A percentile compares a stretch with the other conserved stretches of the same genome.
Conservation (phyloP, 1,140 invertebrate species). For the Popillia japonica region DNA sequence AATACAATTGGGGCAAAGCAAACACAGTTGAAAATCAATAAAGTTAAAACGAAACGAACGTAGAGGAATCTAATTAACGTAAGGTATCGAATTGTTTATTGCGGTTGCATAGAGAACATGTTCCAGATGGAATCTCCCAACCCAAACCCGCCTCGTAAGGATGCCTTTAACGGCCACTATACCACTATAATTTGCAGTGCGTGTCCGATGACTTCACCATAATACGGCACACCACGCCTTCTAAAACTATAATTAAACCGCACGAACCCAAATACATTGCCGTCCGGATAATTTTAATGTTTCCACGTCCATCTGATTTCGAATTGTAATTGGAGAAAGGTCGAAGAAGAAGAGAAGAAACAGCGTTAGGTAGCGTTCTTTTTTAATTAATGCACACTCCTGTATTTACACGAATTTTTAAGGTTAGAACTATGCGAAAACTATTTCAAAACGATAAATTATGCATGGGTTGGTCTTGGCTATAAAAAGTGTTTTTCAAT, state of each 20-base stretch:
- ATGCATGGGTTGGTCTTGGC: too few species aligned
- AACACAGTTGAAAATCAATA: background rate
- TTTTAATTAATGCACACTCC: too few species aligned
- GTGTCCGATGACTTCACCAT: background rate
- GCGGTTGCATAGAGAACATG: background rate
- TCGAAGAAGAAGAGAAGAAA: too few species aligned
- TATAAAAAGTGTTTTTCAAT: too few species aligned
- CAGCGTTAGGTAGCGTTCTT: too few species aligned
- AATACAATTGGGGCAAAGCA: too few species aligned
- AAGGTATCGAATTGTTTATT: background rate
- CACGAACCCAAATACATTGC: background rate
- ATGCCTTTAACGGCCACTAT: background rate
- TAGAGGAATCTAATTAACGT: constrained; percentile 6
- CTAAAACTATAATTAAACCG: background rate
- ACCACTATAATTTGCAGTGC: constrained; percentile 9
- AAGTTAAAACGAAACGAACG: background rate
- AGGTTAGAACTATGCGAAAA: too few species aligned
- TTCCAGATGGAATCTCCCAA: constrained; percentile 4
- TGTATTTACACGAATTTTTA: too few species aligned
- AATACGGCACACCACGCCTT: background rate
- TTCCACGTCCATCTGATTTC: background rate
- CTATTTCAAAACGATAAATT: too few species aligned
- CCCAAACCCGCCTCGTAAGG: background rate
- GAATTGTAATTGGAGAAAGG: background rate
- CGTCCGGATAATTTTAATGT: background rate